These are phyloP conservation scores for Himalopsyche phryganea DNA, from an alignment of 1,140 invertebrate species.

Conservation along the genomic window DNA sequence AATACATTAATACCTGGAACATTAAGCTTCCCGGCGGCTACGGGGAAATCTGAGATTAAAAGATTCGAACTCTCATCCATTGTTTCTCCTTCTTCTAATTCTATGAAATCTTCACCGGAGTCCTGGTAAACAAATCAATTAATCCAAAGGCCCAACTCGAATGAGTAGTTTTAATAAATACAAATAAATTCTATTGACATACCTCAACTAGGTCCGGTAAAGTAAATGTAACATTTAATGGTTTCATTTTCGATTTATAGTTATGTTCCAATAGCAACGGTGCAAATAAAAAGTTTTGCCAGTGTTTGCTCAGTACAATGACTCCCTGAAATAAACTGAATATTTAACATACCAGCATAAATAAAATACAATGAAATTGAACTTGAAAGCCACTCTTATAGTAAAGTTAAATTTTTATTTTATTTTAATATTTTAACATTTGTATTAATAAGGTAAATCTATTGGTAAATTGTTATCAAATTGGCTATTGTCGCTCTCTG, in stretches of 20 bases:
- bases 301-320: slow-evolving; percentile 87
- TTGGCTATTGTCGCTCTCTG: no score
- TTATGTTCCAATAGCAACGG: slow-evolving; percentile 87
- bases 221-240: slow-evolving; percentile 84
- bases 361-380: no score
- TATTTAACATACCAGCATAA: no score
- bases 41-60: slow-evolving; percentile 53
- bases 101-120: slow-evolving; percentile 34
- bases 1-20: slow-evolving; percentile 40
- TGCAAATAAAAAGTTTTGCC: slow-evolving; percentile 95
- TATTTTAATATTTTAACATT: no score
- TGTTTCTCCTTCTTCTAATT: slow-evolving; percentile 65
- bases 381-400: no score
- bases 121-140: slow-evolving; percentile 16
- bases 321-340: slow-evolving; percentile 63
- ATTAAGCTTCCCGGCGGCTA: slow-evolving; percentile 42
- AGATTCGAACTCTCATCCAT: slow-evolving; percentile 84
- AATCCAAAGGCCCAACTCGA: no score
- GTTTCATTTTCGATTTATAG: slow-evolving; percentile 79
- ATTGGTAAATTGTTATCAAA: no score
- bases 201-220: slow-evolving; percentile 79
- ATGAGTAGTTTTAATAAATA: no score
- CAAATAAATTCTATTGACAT: slow-evolving; percentile 15
- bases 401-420: no score
- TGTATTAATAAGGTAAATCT: no score